Conservation (phyloP, 1,140 invertebrate genomes). For the Steinernema feltiae region DNA sequence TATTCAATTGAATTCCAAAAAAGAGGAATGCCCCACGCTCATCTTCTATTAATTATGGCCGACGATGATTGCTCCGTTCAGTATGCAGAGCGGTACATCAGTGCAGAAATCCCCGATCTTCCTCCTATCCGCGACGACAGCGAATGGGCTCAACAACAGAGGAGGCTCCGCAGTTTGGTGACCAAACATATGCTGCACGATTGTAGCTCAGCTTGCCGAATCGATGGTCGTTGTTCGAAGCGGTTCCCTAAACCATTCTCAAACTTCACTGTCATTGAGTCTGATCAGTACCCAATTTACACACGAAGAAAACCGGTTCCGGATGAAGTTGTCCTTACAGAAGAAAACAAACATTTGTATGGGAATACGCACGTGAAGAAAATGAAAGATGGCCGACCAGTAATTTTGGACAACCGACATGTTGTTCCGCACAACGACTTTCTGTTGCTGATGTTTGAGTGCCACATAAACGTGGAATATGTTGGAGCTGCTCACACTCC, state of each 20-base stretch:
- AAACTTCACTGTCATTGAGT: background rate
- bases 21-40: background rate
- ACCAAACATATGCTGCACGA: background rate
- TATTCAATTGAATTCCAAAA: slow-evolving; percentile 3
- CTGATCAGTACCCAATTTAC: background rate
- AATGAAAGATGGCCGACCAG: background rate
- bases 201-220: background rate
- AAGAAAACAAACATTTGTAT: background rate
- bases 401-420: background rate
- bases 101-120: background rate
- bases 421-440: background rate
- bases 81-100: background rate
- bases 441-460: background rate
- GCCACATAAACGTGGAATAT: background rate
- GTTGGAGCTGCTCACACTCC: background rate
- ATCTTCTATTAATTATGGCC: background rate
- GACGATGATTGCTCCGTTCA: background rate
- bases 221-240: background rate
- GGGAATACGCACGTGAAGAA: background rate
- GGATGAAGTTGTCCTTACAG: background rate
- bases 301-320: background rate
- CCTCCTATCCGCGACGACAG: background rate
- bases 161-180: background rate
- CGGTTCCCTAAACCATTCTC: background rate
- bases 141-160: background rate